Percentiles rank a stretch among this genome's conserved stretches.
Conservation (phyloP, 1,140 invertebrate genomes). For the Oncopodura yosiiana region DNA sequence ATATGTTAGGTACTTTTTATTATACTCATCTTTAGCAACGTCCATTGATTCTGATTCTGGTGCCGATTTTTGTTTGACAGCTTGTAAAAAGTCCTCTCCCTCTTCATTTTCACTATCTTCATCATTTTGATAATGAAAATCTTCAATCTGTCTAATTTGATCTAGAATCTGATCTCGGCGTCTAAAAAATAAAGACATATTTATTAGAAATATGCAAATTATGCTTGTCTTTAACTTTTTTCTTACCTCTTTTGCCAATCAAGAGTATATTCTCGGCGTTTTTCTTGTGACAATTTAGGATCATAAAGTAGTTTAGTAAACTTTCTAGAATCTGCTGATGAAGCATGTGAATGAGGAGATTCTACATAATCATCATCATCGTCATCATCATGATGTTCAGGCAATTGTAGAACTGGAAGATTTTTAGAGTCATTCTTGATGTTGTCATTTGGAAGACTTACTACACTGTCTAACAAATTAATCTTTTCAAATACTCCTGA, state of each 20-base stretch:
- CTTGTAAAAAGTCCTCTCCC: slow-evolving; percentile 16
- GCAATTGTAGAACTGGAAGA: too few relatives aligned
- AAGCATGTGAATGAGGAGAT: too few relatives aligned
- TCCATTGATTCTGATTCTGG: not conserved
- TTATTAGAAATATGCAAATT: not conserved
- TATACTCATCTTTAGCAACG: not conserved
- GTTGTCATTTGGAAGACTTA: too few relatives aligned
- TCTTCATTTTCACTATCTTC: slow-evolving; percentile 31
- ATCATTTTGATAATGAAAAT: slow-evolving; percentile 11
- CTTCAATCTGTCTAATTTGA: slow-evolving; percentile 31
- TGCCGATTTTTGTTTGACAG: not conserved
- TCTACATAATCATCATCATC: too few relatives aligned
- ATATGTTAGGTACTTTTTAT: not conserved
- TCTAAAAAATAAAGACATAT: slow-evolving; percentile 9
- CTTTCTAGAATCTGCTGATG: too few relatives aligned
- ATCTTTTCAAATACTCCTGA: too few relatives aligned
- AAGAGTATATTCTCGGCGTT: slow-evolving; percentile 17
- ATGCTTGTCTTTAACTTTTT: slow-evolving; percentile 3
- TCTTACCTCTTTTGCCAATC: slow-evolving; percentile 28
- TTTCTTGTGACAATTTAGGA: slow-evolving; percentile 13
- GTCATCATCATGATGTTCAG: too few relatives aligned
- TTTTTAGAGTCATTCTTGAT: too few relatives aligned
- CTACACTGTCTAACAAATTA: too few relatives aligned
- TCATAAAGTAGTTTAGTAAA: slow-evolving; percentile 19
- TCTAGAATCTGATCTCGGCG: slow-evolving; percentile 26